These are phyloP conservation scores for Saturnia japonica DNA, from an alignment of 2,888 invertebrate species.

Conservation along the genomic window DNA sequence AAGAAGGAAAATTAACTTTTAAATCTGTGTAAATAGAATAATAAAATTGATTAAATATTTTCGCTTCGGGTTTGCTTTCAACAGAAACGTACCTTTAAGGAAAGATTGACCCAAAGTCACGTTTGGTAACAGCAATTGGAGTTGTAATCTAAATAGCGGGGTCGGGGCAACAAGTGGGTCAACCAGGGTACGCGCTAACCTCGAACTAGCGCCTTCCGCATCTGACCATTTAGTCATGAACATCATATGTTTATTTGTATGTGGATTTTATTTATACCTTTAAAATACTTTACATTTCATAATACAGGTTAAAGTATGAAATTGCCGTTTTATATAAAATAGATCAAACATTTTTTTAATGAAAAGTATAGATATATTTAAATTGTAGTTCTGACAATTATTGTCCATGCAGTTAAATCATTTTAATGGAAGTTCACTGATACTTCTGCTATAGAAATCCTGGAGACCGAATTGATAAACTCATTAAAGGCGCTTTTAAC, in stretches of 20 bases:
- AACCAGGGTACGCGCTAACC: slow-evolving; percentile 52
- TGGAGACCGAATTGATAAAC: too few relatives aligned
- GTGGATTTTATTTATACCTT: slow-evolving; percentile 46
- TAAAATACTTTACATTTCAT: neutral
- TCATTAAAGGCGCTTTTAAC: too few relatives aligned
- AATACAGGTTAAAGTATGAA: too few relatives aligned
- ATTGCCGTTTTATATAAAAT: too few relatives aligned
- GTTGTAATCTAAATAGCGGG: slow-evolving; percentile 69
- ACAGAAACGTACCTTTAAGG: slow-evolving; percentile 35
- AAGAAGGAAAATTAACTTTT: slow-evolving; percentile 15
- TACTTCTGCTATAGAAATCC: too few relatives aligned
- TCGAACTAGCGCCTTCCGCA: slow-evolving; percentile 31
- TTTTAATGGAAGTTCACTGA: too few relatives aligned
- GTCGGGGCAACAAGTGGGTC: slow-evolving; percentile 79
- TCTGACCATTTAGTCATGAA: slow-evolving; percentile 67
- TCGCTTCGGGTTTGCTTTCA: slow-evolving; percentile 38
- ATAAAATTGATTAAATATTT: slow-evolving; percentile 31
- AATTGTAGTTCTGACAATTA: too few relatives aligned
- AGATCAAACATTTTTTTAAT: too few relatives aligned
- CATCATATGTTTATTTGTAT: slow-evolving; percentile 59
- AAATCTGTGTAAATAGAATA: slow-evolving; percentile 19
- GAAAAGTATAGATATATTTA: too few relatives aligned
- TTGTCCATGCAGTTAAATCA: too few relatives aligned
- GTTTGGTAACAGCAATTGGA: slow-evolving; percentile 60
- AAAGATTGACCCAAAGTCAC: slow-evolving; percentile 53